phyloP scores from a whole-genome alignment of 2,888 invertebrate species.

The Apamea crenata region DNA sequence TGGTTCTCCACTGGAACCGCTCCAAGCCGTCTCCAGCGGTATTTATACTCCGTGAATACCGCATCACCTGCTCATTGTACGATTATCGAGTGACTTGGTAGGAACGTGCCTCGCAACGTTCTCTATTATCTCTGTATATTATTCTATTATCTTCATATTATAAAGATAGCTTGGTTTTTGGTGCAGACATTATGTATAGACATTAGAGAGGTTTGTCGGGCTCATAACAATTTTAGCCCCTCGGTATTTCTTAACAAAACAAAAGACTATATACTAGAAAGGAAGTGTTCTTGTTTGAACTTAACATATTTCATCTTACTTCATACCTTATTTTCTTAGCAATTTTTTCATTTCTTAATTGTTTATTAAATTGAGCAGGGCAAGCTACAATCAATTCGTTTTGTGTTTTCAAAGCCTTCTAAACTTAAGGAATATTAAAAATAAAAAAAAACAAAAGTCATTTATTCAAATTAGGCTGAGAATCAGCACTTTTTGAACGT shows the following conservation, averaged over 20 bases:
- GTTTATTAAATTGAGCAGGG: background rate
- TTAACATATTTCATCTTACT: background rate
- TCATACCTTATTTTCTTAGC: background rate
- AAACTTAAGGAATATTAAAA: background rate
- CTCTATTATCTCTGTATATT: too few relatives aligned
- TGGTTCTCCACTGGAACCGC: constrained; percentile 61
- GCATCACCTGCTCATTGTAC: constrained; percentile 47
- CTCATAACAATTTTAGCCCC: too few relatives aligned
- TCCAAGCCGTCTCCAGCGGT: constrained; percentile 61
- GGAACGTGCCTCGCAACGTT: too few relatives aligned
- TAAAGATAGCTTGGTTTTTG: background rate
- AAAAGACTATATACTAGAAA: too few relatives aligned
- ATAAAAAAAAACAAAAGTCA: too few relatives aligned
- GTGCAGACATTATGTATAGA: background rate
- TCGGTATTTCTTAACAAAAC: background rate
- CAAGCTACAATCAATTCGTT: background rate
- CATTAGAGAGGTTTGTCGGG: background rate
- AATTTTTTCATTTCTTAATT: background rate
- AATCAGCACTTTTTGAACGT: too few relatives aligned
- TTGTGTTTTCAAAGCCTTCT: background rate
- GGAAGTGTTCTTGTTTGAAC: background rate
- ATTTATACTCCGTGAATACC: constrained; percentile 47
- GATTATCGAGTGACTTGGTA: constrained; percentile 1
- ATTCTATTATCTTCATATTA: too few relatives aligned
- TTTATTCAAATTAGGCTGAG: too few relatives aligned